Conservation (phyloP, 2,797 vertebrate genomes). For the Neoniphon sammara region DNA sequence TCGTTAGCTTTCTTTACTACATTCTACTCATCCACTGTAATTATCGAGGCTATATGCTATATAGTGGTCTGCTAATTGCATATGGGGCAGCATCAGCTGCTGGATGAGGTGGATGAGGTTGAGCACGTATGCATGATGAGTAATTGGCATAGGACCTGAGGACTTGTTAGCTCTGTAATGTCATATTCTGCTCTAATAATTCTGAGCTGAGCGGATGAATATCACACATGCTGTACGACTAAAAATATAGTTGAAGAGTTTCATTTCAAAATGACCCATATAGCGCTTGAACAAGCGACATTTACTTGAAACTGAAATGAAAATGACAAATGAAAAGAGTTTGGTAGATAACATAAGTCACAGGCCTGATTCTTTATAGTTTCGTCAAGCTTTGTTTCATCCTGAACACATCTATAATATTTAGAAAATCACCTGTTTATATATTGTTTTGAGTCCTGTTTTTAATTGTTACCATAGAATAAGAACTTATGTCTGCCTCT, state of each 20-base stretch:
- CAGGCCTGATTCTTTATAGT: no score
- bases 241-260: constrained; percentile 42
- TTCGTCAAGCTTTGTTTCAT: no score
- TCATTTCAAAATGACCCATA: background rate
- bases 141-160: constrained; percentile 51
- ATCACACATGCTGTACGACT: constrained; percentile 18
- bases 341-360: no score
- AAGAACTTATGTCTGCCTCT: no score
- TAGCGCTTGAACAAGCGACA: no score
- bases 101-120: background rate
- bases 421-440: no score
- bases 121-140: constrained; percentile 51
- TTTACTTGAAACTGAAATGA: no score
- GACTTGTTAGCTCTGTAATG: constrained; percentile 25
- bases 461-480: no score
- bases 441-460: no score
- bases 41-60: background rate
- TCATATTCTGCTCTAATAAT: constrained; percentile 69
- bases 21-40: background rate
- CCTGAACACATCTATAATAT: no score
- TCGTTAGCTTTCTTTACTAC: no score
- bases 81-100: constrained; percentile 47
- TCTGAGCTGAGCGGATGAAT: constrained; percentile 27
- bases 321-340: no score
- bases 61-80: constrained; percentile 11